Evolutionary conservation across 1,140 invertebrate species (phyloP).

Genomic region (Trichoplusia ni): DNA sequence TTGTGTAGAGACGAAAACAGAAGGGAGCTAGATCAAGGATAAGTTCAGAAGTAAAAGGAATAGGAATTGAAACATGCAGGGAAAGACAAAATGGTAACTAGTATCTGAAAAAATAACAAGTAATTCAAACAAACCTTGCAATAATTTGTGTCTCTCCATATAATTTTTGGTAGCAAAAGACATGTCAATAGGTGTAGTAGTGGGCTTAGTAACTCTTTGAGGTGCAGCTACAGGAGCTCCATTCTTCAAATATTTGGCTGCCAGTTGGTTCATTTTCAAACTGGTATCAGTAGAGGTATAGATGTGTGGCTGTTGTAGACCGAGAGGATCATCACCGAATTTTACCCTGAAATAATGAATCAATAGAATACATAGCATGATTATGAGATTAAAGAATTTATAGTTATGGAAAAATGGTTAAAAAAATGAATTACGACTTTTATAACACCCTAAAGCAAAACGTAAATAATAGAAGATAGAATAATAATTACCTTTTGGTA

Average conservation of each 20-base stretch:
- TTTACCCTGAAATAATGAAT: conserved; percentile 69
- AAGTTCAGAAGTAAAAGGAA: too few species aligned
- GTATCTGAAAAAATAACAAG: background rate
- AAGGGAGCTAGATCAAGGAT: too few species aligned
- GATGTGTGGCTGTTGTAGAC: conserved; percentile 47
- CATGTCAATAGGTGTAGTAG: conserved; percentile 75
- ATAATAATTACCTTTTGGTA: conserved; percentile 64
- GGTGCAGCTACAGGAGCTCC: conserved; percentile 31
- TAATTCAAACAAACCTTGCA: conserved; percentile 66
- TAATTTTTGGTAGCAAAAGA: conserved; percentile 86
- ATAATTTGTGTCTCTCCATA: conserved; percentile 84
- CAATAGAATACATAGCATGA: background rate
- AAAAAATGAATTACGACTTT: background rate
- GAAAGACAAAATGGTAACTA: background rate
- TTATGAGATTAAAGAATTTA: background rate
- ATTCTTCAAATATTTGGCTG: conserved; percentile 85
- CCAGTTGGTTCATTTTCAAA: conserved; percentile 84
- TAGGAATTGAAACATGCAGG: too few species aligned
- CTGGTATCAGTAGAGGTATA: conserved; percentile 79
- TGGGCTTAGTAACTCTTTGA: conserved; percentile 47
- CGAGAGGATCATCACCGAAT: conserved; percentile 73
- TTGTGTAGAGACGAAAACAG: too few species aligned
- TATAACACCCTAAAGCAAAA: too few species aligned
- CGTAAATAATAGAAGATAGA: conserved; percentile 1
- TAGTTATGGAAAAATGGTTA: background rate